phyloP scores from a whole-genome alignment of 2,113 vertebrate species.

The Cochlearius cochlearius region DNA sequence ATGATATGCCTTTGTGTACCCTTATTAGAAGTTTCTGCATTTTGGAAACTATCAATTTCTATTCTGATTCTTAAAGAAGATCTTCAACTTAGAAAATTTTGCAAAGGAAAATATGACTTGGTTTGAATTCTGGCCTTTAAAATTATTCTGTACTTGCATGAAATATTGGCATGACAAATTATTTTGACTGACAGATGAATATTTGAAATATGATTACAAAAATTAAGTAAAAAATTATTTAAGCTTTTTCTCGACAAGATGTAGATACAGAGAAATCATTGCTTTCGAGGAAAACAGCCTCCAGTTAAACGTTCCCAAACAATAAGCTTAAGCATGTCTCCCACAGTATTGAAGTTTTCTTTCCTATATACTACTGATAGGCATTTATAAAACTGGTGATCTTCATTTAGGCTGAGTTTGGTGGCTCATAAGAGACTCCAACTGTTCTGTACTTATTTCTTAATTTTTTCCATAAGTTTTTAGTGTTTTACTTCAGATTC shows the following conservation, averaged over 20 bases:
- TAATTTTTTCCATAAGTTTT: neutral
- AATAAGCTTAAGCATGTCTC: neutral
- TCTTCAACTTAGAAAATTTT: neutral
- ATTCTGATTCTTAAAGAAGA: neutral
- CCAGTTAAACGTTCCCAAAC: neutral
- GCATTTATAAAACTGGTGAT: neutral
- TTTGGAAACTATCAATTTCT: neutral
- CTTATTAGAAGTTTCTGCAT: neutral
- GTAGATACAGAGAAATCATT: neutral
- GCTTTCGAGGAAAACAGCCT: neutral
- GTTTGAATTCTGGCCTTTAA: neutral
- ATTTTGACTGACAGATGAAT: neutral
- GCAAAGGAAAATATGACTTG: neutral
- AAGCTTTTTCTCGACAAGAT: neutral
- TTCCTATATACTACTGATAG: neutral
- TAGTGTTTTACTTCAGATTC: neutral
- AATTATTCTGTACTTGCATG: neutral
- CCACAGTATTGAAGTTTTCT: neutral
- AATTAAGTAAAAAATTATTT: neutral
- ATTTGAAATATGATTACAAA: neutral
- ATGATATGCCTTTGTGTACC: neutral
- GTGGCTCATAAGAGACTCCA: neutral
- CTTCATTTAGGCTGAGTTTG: neutral
- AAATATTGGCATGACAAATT: neutral
- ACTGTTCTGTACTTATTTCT: neutral